Evolutionary conservation across 2,797 vertebrate species (phyloP), one percentile per base, ranked within the genome.

Genomic region (Distichodus sexfasciatus): DNA sequence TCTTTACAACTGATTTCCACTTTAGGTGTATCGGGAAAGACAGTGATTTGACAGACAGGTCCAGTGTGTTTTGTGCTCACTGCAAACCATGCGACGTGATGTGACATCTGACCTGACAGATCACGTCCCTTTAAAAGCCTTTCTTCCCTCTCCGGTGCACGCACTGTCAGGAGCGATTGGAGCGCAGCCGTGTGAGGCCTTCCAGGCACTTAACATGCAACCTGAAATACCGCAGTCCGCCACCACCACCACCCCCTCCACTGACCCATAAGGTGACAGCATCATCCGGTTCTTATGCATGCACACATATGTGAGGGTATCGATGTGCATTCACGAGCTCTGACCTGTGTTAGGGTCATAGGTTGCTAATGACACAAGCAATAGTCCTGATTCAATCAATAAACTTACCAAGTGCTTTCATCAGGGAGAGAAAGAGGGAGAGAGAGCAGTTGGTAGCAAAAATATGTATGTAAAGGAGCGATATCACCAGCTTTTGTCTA

Each of bases 101-200:
- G 24, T 61, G 43, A 65, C 61, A 64, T 55, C 29, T 41, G 17
- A 66, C 29, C 48, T 58, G 61, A 69, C 68, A 72, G 60, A 72
- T 41, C 23, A 41, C 12, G 9, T 60, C 60, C 40, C 65, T 46
- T 71, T 55, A 64, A 72, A 61, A 29, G 35, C 9, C 2, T 54
- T 15, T 65, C 55, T 28, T 54, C 33, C 28, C 7, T 67, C 63
- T 51, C 35, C 35, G 29, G 59, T 77, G 61, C 76, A 66, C 47
- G 26, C 5, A 5, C 41, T 77, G 47, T 73, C 62, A 51, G 35
- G 23, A 50, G 46, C 6, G 24, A 63, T 70, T 54, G 36, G 31
- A 47, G 33, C 43, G 48, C 33, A 46, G 41, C 12, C 2, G 9
- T 48, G 15, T 55, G 65, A 63, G 26, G 38, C 17, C 55, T 33